A percentile compares a stretch with the other conserved stretches of the same genome.
These are phyloP conservation scores for Decapterus maruadsi DNA, from an alignment of 2,797 vertebrate genomes.

Conservation along the genomic window DNA sequence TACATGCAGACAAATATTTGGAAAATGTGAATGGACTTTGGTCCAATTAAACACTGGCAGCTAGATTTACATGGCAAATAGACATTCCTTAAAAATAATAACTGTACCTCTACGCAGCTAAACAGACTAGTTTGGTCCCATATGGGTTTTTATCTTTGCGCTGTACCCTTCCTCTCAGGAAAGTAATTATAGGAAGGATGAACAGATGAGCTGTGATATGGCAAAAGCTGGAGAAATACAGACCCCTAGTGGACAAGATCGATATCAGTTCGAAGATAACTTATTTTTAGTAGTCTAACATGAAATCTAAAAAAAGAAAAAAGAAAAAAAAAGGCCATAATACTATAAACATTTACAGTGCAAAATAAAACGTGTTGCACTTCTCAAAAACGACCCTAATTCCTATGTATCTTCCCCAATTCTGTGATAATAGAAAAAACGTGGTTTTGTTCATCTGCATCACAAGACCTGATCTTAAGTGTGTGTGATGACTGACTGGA, in stretches of 20 bases:
- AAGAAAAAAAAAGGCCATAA: no score
- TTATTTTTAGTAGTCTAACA: background rate
- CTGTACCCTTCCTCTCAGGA: background rate
- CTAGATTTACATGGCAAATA: background rate
- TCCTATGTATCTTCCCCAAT: background rate
- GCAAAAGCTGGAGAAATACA: background rate
- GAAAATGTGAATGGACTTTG: background rate
- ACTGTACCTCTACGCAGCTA: background rate
- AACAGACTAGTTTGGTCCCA: background rate
- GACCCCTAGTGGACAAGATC: constrained; percentile 58
- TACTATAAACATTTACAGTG: background rate
- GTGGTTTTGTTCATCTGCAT: background rate
- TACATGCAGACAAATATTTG: background rate
- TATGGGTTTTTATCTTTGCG: background rate
- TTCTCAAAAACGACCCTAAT: background rate
- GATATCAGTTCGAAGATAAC: background rate
- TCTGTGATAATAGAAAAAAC: background rate
- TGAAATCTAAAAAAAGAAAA: background rate
- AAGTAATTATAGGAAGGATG: background rate
- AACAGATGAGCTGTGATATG: background rate
- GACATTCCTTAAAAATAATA: no score
- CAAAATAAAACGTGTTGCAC: background rate
- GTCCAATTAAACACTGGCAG: background rate
- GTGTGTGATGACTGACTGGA: background rate
- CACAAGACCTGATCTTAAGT: background rate